These are phyloP conservation scores for Tragelaphus strepsiceros DNA, from an alignment of 2,113 vertebrate genomes.

Conservation along the genomic window DNA sequence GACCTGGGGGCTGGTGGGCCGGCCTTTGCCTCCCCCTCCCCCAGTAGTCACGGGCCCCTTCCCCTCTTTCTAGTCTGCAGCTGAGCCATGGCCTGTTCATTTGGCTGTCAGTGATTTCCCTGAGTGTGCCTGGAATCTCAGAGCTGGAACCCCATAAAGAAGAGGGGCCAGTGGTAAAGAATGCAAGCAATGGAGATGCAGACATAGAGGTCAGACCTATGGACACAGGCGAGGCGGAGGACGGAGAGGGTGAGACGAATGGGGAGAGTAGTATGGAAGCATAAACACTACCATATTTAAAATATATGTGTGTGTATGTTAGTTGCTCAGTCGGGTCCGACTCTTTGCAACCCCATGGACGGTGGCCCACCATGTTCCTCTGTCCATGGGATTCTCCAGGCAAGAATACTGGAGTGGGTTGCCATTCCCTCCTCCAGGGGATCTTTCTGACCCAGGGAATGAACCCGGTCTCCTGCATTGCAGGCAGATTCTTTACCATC, in stretches of 20 bases:
- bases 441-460: neutral
- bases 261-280: neutral
- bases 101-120: neutral
- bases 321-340: neutral
- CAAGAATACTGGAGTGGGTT: neutral
- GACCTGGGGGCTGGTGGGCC: fast-evolving
- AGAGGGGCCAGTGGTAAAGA: neutral
- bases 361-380: neutral
- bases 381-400: neutral
- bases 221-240: neutral
- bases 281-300: neutral
- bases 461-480: neutral
- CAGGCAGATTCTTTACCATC: neutral
- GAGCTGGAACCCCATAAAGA: neutral
- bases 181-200: neutral
- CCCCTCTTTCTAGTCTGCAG: neutral
- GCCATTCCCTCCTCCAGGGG: neutral
- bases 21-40: neutral
- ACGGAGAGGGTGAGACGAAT: neutral
- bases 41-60: fast-evolving
- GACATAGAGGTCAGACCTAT: neutral
- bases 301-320: neutral
- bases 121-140: neutral
- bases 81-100: neutral
- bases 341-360: neutral